Base-by-base conservation (phyloP, 2,797 vertebrate species). In the Pipistrellus pipistrellus region DNA sequence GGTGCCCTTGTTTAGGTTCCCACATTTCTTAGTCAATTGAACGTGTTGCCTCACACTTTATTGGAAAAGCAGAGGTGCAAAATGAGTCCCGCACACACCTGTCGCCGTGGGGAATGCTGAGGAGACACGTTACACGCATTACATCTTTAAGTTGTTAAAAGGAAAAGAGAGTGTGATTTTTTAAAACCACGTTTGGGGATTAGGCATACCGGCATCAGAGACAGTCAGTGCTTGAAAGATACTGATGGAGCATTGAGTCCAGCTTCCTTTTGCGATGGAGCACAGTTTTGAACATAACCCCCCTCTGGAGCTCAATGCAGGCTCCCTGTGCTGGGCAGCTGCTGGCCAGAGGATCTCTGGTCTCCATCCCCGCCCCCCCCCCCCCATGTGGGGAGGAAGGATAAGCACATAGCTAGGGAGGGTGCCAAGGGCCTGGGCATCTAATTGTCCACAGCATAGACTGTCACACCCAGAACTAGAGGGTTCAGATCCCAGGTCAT, bases 1-100 rank as follows among this genome's bases (percentile, higher is more conserved):
- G 82, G 53, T 23, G 51, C 94, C 64, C 93, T 68, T 96, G 97
- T 97, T 97, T 96, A 94, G 92, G 92, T 90, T 95, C n/a, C 88
- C 96, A 93, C 96, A 86, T 93, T 95, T 95, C 53, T 53, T 96
- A 94, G 90, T 84, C 95, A 94, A 97, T 93, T 93, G 90, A 23
- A 97, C 90, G 96, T 96, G 97, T 96, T 94, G 96, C 55, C 96
- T 95, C 77, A 96, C 95, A 96, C 96, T 88, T 95, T 46, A 88
- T 32, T 86, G 95, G 93, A 41, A 96, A 96, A 64, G 53, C 85
- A 96, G 96, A 97, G 88, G 97, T 97, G 97, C 75, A 93, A 97
- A 97, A 96, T 96, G 97, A 97, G 97, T 94, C 94, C 77, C 73
- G 11, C 1, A 94, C 85, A 75, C 85, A 88, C 93, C 91, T 90